These are phyloP conservation scores for Prenolepis imparis DNA, from an alignment of 2,888 invertebrate species.

Conservation along the genomic window DNA sequence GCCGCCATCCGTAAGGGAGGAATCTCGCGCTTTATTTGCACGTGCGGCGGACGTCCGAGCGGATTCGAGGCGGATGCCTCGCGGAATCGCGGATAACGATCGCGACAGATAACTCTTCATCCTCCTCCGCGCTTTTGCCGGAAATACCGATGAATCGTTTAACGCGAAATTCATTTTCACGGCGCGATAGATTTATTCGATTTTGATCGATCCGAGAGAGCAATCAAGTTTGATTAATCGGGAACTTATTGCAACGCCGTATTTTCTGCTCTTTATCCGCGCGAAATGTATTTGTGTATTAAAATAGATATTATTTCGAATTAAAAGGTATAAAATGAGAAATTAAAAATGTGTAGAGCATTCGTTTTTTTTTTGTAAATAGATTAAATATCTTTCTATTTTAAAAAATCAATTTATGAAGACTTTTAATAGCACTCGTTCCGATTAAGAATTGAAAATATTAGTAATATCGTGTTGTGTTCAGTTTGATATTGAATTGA, in stretches of 20 bases:
- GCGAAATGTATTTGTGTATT: neutral
- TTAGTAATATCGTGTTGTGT: neutral
- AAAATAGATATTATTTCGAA: neutral
- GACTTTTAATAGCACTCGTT: constrained; percentile 6
- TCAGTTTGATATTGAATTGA: neutral
- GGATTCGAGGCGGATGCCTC: neutral
- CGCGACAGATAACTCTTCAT: neutral
- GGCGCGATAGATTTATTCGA: neutral
- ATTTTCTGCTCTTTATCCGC: neutral
- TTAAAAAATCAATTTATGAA: neutral
- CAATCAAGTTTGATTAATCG: constrained; percentile 3
- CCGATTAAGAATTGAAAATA: constrained; percentile 1
- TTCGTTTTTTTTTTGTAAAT: neutral
- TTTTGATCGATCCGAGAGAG: neutral
- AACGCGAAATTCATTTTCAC: neutral
- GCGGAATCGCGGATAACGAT: neutral
- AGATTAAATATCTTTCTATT: neutral
- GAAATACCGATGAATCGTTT: constrained; percentile 4
- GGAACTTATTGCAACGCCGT: neutral
- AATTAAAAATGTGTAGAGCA: neutral
- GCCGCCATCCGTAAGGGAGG: constrained; percentile 57
- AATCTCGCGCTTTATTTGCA: constrained; percentile 60
- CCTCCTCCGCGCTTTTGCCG: constrained; percentile 18
- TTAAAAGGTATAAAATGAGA: neutral
- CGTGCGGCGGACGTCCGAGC: constrained; percentile 30